A percentile compares a stretch with the other conserved stretches of the same genome.
Conservation (phyloP, 2,113 vertebrate species). For the Alosa alosa region DNA sequence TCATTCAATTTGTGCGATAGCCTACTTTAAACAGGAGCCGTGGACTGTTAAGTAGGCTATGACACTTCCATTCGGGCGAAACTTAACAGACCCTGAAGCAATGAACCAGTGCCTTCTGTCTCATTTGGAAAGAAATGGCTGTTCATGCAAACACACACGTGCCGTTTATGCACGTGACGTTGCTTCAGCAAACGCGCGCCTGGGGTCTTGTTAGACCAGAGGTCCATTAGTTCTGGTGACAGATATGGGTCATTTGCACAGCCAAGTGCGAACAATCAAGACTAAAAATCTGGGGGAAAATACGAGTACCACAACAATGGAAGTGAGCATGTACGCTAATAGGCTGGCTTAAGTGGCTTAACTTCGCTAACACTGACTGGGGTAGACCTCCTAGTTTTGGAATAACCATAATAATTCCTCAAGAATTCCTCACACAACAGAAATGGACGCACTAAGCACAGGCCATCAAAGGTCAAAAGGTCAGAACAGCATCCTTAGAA, state of each 20-base stretch:
- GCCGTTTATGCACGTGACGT: background rate
- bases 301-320: background rate
- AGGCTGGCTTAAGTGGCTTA: background rate
- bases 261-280: background rate
- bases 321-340: background rate
- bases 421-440: background rate
- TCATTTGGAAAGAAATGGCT: background rate
- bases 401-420: background rate
- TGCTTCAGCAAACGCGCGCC: background rate
- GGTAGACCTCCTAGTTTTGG: background rate
- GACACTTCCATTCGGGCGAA: background rate
- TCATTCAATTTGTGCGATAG: background rate
- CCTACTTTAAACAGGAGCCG: background rate
- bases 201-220: background rate
- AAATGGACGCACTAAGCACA: background rate
- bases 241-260: conserved; percentile 5
- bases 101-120: background rate
- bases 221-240: background rate
- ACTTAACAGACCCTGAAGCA: background rate
- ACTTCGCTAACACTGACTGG: background rate
- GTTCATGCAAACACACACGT: background rate
- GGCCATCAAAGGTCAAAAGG: background rate
- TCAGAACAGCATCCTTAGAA: background rate
- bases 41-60: background rate
- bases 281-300: background rate